phyloP scores from a whole-genome alignment of 2,888 invertebrate genomes.

The Penaeus monodon region DNA sequence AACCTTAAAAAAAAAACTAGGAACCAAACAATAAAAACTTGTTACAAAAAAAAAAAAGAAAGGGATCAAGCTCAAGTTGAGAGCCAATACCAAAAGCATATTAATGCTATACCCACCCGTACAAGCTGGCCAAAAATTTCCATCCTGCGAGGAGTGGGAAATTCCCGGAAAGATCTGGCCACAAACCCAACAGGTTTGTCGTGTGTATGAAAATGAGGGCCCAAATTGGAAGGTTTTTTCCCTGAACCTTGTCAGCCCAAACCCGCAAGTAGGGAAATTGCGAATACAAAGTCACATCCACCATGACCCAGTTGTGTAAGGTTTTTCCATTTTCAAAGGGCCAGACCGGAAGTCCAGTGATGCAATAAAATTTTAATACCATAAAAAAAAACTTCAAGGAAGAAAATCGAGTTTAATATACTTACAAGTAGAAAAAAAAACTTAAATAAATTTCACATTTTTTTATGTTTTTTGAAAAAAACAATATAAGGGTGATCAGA shows the following conservation, averaged over 20 bases:
- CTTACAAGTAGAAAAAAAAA: too few relatives aligned
- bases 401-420: too few relatives aligned
- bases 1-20: too few relatives aligned
- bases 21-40: too few relatives aligned
- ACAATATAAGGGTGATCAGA: too few relatives aligned
- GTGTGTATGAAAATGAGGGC: conserved; percentile 78
- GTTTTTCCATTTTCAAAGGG: conserved; percentile 96
- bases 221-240: conserved; percentile 81
- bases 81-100: neutral
- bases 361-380: too few relatives aligned
- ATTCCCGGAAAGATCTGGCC: conserved; percentile 95
- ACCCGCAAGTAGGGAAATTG: conserved; percentile 85
- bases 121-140: conserved; percentile 85
- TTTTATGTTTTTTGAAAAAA: too few relatives aligned
- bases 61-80: too few relatives aligned
- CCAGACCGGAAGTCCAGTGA: conserved; percentile 76
- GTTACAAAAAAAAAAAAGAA: too few relatives aligned
- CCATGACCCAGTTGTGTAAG: conserved; percentile 79
- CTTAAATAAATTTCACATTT: too few relatives aligned
- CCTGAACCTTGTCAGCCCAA: conserved; percentile 92
- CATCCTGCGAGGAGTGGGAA: conserved; percentile 91
- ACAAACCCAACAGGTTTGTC: conserved; percentile 96
- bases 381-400: neutral
- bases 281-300: conserved; percentile 78
- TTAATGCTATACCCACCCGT: conserved; percentile 67